Evolutionary conservation across 2,888 invertebrate species (phyloP).

Genomic region (Dorcus hopei): DNA sequence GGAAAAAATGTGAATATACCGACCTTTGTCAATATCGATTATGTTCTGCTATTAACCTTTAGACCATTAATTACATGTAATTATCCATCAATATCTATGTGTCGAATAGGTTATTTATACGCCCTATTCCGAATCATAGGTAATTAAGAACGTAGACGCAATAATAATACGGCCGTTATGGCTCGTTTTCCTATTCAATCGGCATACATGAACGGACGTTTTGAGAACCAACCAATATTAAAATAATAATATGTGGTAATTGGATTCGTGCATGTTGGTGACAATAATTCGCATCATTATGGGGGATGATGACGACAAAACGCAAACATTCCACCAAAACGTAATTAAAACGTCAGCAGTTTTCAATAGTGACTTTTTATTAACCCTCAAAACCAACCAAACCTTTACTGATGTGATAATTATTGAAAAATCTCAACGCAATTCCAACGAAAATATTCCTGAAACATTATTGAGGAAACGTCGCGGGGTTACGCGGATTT

Average conservation of each 20-base stretch:
- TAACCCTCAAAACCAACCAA: too few species aligned
- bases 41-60: slow-evolving; percentile 19
- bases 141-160: neutral
- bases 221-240: neutral
- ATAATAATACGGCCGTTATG: neutral
- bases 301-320: neutral
- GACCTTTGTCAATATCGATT: slow-evolving; percentile 19
- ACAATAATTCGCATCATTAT: neutral
- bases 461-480: too few species aligned
- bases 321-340: neutral
- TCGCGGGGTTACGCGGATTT: too few species aligned
- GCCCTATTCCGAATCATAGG: neutral
- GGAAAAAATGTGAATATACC: slow-evolving; percentile 13
- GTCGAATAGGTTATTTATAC: slow-evolving; percentile 1
- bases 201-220: too few species aligned
- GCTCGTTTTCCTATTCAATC: neutral
- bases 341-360: slow-evolving; percentile 2
- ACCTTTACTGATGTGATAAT: too few species aligned
- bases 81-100: slow-evolving; percentile 11
- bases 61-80: slow-evolving; percentile 17
- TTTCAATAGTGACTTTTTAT: neutral
- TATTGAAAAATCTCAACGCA: too few species aligned
- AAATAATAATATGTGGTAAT: slow-evolving; percentile 1
- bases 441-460: too few species aligned
- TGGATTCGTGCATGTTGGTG: neutral